Evolutionary conservation across 1,140 invertebrate species (phyloP).

Genomic region (Coelopa frigida): DNA sequence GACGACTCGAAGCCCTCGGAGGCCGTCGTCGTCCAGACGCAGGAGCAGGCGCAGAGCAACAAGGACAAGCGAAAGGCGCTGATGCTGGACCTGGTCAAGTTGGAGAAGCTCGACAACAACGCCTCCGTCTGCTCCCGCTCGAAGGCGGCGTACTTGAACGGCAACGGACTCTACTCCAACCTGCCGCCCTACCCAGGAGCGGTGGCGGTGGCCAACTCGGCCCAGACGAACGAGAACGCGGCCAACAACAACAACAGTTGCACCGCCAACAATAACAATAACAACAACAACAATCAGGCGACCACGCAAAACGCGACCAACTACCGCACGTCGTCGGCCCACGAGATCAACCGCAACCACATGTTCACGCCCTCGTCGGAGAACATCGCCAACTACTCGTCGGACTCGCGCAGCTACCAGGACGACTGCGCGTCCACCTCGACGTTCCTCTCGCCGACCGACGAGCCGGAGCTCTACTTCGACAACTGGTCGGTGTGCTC

Average conservation of each 20-base stretch:
- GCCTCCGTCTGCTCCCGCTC: constrained; percentile 21
- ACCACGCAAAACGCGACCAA: constrained; percentile 22
- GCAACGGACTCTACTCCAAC: constrained; percentile 34
- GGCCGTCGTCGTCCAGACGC: background rate
- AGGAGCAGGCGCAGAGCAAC: constrained; percentile 16
- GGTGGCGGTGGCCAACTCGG: constrained; percentile 27
- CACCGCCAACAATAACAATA: constrained; percentile 24
- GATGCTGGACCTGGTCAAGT: constrained; percentile 61
- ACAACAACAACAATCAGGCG: constrained; percentile 32
- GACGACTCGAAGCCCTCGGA: background rate
- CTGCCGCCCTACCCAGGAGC: constrained; percentile 35
- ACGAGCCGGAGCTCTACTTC: constrained; percentile 54
- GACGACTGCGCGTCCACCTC: constrained; percentile 42
- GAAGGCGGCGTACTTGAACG: constrained; percentile 32
- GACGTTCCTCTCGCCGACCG: constrained; percentile 52
- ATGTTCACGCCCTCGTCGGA: constrained; percentile 40
- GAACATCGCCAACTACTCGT: constrained; percentile 44
- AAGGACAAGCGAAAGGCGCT: constrained; percentile 50
- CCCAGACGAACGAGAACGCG: constrained; percentile 30
- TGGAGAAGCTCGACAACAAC: constrained; percentile 46
- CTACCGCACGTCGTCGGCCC: constrained; percentile 44
- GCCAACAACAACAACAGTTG: constrained; percentile 29
- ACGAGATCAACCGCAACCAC: constrained; percentile 44
- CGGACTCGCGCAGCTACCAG: constrained; percentile 38
- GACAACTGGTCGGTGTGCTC: constrained; percentile 65